Evolutionary conservation across 2,797 vertebrate genomes (phyloP).

Genomic region (Melopsittacus undulatus): DNA sequence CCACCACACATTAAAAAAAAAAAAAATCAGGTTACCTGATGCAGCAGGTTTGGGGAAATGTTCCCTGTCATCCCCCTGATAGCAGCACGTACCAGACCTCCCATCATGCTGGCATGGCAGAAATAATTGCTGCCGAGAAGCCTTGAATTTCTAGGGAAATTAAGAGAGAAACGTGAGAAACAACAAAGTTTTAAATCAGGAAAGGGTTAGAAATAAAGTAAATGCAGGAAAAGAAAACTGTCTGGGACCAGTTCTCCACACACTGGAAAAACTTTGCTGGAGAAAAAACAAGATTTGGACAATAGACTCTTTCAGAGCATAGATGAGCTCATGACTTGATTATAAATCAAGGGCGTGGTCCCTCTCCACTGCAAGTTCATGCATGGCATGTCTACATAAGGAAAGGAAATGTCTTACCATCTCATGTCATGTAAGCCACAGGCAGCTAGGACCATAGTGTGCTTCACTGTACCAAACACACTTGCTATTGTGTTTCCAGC

Average conservation of each 20-base stretch:
- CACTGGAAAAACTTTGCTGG: neutral
- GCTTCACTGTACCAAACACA: neutral
- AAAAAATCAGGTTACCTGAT: neutral
- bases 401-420: neutral
- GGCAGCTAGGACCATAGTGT: neutral
- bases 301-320: constrained; percentile 25
- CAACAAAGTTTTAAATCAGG: neutral
- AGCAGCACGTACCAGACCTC: neutral
- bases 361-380: constrained; percentile 24
- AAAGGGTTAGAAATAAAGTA: neutral
- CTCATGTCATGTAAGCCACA: neutral
- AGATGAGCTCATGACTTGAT: constrained; percentile 50
- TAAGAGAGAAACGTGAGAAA: neutral
- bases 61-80: fast-evolving
- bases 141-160: neutral
- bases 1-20: neutral
- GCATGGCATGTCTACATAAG: neutral
- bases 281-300: constrained; percentile 27
- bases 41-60: neutral
- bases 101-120: neutral
- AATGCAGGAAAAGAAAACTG: neutral
- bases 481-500: neutral
- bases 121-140: neutral
- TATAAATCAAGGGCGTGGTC: constrained; percentile 46
- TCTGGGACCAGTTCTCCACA: neutral